phyloP scores from a whole-genome alignment of 2,797 vertebrate genomes.

The Phalanger gymnotis region DNA sequence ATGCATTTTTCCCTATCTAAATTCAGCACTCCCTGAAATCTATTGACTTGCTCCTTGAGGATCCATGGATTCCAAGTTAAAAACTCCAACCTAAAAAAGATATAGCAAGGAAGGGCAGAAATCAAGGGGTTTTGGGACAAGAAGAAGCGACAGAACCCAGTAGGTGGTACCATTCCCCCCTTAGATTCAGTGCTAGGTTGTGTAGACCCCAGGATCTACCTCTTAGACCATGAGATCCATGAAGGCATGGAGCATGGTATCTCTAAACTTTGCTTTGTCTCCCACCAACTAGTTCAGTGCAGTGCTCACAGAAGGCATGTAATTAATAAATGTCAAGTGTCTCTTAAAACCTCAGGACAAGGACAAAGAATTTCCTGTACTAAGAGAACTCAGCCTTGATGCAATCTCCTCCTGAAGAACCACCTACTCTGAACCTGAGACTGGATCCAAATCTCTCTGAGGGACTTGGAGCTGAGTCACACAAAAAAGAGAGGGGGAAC shows the following conservation, averaged over 20 bases:
- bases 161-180: too few relatives aligned
- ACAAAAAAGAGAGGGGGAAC: background rate
- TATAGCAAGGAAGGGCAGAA: background rate
- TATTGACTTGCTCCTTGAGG: background rate
- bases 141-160: too few relatives aligned
- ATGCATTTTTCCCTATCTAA: background rate
- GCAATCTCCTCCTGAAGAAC: background rate
- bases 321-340: background rate
- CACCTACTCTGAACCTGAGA: background rate
- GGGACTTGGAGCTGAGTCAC: background rate
- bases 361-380: background rate
- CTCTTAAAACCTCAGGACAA: background rate
- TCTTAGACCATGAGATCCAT: background rate
- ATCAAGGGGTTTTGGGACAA: background rate
- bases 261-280: background rate
- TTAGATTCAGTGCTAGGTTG: too few relatives aligned
- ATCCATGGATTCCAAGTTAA: background rate
- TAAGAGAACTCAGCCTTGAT: background rate
- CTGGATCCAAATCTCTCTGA: background rate
- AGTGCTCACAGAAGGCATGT: background rate
- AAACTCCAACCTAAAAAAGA: background rate
- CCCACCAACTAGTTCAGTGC: background rate
- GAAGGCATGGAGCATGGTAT: background rate
- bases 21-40: background rate
- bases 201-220: too few relatives aligned